These are phyloP conservation scores for Euspilapteryx auroguttella DNA, from an alignment of 2,888 invertebrate genomes.

Conservation along the genomic window DNA sequence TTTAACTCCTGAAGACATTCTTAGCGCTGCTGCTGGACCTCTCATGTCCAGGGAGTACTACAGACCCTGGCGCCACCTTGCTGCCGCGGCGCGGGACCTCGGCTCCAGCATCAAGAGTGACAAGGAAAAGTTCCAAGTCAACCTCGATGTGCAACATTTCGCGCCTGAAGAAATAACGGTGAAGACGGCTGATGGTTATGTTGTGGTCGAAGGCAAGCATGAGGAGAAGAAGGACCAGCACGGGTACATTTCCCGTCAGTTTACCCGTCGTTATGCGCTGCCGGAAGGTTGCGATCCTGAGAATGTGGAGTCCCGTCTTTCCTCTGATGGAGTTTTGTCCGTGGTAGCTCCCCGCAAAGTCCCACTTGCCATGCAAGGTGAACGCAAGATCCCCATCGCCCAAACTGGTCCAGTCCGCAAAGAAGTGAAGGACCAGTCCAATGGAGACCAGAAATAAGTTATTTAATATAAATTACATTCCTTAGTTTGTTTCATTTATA, in stretches of 20 bases:
- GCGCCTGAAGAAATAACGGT: slow-evolving; percentile 75
- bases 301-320: slow-evolving; percentile 69
- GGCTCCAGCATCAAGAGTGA: slow-evolving; percentile 56
- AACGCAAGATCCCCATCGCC: slow-evolving; percentile 60
- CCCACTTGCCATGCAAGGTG: slow-evolving; percentile 31
- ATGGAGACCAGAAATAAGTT: too few relatives aligned
- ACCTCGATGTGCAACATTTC: slow-evolving; percentile 77
- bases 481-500: too few relatives aligned
- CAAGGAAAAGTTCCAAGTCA: slow-evolving; percentile 56
- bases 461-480: too few relatives aligned
- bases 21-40: slow-evolving; percentile 20
- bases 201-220: slow-evolving; percentile 78
- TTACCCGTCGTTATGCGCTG: slow-evolving; percentile 73
- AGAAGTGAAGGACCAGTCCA: slow-evolving; percentile 50
- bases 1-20: slow-evolving; percentile 46
- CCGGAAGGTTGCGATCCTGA: slow-evolving; percentile 73
- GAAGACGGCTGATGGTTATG: slow-evolving; percentile 69
- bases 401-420: slow-evolving; percentile 64
- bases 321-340: slow-evolving; percentile 74
- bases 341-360: slow-evolving; percentile 64
- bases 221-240: slow-evolving; percentile 77
- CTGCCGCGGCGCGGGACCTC: slow-evolving; percentile 46
- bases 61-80: slow-evolving; percentile 43
- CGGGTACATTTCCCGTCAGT: slow-evolving; percentile 74
- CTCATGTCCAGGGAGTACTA: slow-evolving; percentile 29